These are phyloP conservation scores for Pelvicachromis taeniatus DNA, from an alignment of 2,113 vertebrate genomes.

Conservation along the genomic window DNA sequence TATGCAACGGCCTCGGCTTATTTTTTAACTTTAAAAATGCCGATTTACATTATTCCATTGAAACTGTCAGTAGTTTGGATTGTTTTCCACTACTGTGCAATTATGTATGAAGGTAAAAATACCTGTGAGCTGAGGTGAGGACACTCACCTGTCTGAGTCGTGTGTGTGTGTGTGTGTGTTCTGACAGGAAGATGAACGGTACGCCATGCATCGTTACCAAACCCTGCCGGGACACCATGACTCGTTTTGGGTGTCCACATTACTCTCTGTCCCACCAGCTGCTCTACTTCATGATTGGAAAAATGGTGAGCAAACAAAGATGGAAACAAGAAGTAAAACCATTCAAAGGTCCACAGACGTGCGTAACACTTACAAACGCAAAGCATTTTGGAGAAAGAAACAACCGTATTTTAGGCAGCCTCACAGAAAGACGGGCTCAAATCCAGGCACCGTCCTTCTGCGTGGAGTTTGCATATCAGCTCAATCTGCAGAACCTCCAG, in stretches of 20 bases:
- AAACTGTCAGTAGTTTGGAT: neutral
- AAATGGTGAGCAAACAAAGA: constrained; percentile 65
- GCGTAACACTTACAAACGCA: accelerated
- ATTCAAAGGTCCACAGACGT: neutral
- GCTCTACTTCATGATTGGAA: constrained; percentile 82
- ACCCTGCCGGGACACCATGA: constrained; percentile 78
- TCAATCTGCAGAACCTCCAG: neutral
- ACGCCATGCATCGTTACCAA: constrained; percentile 76
- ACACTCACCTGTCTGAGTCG: neutral
- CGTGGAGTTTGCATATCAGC: neutral
- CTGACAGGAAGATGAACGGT: constrained; percentile 71
- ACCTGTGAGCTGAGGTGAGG: neutral
- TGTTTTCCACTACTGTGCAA: neutral
- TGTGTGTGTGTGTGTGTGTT: neutral
- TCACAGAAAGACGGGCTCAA: neutral
- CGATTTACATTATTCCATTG: neutral
- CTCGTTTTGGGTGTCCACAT: constrained; percentile 66
- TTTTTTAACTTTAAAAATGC: neutral
- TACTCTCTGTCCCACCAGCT: constrained; percentile 85
- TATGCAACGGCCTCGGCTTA: accelerated
- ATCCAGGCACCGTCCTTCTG: accelerated
- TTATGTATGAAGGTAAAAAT: neutral
- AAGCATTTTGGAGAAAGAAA: neutral
- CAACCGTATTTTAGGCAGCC: accelerated
- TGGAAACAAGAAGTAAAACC: neutral